A percentile compares a stretch with the other conserved stretches of the same genome.
These are phyloP conservation scores for Talpa occidentalis DNA, from an alignment of 2,113 vertebrate genomes.

Conservation along the genomic window DNA sequence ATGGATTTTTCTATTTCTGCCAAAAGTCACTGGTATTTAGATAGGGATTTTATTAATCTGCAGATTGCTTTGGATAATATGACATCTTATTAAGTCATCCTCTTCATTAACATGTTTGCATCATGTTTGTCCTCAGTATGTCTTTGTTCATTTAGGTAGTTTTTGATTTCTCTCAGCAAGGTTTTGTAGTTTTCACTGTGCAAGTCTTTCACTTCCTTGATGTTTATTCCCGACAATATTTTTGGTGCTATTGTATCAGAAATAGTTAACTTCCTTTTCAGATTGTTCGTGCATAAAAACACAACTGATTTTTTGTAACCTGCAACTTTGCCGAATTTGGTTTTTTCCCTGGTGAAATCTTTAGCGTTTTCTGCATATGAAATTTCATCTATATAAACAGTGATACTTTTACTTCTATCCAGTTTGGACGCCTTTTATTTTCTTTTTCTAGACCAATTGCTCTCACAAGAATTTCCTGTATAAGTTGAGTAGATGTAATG, in stretches of 20 bases:
- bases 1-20: neutral
- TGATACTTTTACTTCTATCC: neutral
- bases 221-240: neutral
- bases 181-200: neutral
- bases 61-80: neutral
- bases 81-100: neutral
- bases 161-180: neutral
- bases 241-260: neutral
- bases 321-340: neutral
- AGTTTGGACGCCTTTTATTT: neutral
- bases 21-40: neutral
- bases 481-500: neutral
- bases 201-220: neutral
- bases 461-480: neutral
- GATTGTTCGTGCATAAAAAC: neutral
- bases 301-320: conserved; percentile 2
- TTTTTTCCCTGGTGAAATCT: neutral
- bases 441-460: neutral
- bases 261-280: neutral
- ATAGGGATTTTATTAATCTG: neutral
- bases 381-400: neutral
- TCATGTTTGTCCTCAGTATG: neutral
- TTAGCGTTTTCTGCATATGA: neutral
- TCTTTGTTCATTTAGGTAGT: neutral
- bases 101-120: neutral